Conservation (phyloP, 2,888 invertebrate genomes). For the Strigamia crassipes region DNA sequence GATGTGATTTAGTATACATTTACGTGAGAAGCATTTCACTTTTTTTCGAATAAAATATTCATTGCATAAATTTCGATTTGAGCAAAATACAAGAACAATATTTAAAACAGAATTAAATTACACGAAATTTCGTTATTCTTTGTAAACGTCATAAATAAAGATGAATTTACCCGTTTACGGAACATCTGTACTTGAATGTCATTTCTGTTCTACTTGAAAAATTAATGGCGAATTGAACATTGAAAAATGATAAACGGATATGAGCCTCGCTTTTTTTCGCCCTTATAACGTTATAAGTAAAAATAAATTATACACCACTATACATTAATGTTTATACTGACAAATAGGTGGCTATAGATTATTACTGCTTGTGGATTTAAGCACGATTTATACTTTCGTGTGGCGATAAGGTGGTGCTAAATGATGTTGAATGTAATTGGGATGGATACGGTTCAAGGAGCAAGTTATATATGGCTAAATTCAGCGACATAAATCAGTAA, state of each 20-base stretch:
- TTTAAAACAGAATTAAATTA: too few relatives aligned
- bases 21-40: too few relatives aligned
- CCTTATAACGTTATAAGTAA: neutral
- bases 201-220: too few relatives aligned
- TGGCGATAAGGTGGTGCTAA: constrained; percentile 31
- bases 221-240: too few relatives aligned
- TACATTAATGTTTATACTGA: neutral
- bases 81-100: too few relatives aligned
- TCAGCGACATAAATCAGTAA: constrained; percentile 28
- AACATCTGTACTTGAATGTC: too few relatives aligned
- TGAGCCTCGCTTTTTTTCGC: neutral
- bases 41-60: too few relatives aligned
- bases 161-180: too few relatives aligned
- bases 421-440: constrained; percentile 34
- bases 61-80: too few relatives aligned
- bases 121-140: too few relatives aligned
- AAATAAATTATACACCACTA: neutral
- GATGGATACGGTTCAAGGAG: constrained; percentile 32
- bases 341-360: constrained; percentile 6
- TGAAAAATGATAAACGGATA: neutral
- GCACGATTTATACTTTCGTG: constrained; percentile 8
- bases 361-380: neutral
- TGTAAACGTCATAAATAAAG: too few relatives aligned
- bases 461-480: neutral
- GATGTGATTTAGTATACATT: too few relatives aligned